Base-by-base conservation (phyloP, 1,140 invertebrate genomes). In the Radopholus similis region DNA sequence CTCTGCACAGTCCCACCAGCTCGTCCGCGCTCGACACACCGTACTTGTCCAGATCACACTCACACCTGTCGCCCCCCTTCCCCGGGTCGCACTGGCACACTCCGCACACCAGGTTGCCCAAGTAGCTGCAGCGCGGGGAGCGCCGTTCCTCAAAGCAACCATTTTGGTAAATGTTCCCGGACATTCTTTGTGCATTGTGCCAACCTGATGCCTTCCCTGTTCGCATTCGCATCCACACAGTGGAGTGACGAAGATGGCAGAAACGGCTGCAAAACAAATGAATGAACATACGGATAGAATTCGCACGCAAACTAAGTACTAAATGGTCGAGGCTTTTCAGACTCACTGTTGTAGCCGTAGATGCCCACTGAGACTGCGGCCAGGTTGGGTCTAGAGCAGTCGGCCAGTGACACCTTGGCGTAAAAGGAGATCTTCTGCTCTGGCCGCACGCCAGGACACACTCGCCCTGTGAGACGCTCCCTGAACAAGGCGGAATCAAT, bases 161-260 rank as follows among this genome's bases (percentile, higher is more conserved):
- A n/a, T n/a, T n/a, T n/a, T n/a, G n/a, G n/a, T n/a, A n/a, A n/a
- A n/a, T n/a, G n/a, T n/a, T n/a, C n/a, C n/a, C n/a, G n/a, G n/a
- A n/a, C n/a, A n/a, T n/a, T n/a, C n/a, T n/a, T n/a, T n/a, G n/a
- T n/a, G n/a, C 21, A 47, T 38, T 13, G n/a, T 23, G 26, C 6
- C 13, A 35, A 62, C 59, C 34, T 62, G 59, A 42, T 62, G 59
- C 18, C 59, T 35, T 4, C 28, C 42, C 11, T 62, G 77, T 64
- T 81, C 79, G 55, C 79, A 81, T 40, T 81, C 79, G 64, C 79
- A 81, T 6, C 75, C 81, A 59, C 79, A 81, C 11, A 80, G 49
- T 13, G 79, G 81, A 1, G 81, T 82, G 28, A 81, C 72, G 56
- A 77, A 81, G 9, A 81, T 44, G 9, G 77, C 79, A 34, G 78